A percentile compares a stretch with the other conserved stretches of the same genome.
phyloP scores from a whole-genome alignment of 2,888 invertebrate species.

The Plagiodera versicolora region DNA sequence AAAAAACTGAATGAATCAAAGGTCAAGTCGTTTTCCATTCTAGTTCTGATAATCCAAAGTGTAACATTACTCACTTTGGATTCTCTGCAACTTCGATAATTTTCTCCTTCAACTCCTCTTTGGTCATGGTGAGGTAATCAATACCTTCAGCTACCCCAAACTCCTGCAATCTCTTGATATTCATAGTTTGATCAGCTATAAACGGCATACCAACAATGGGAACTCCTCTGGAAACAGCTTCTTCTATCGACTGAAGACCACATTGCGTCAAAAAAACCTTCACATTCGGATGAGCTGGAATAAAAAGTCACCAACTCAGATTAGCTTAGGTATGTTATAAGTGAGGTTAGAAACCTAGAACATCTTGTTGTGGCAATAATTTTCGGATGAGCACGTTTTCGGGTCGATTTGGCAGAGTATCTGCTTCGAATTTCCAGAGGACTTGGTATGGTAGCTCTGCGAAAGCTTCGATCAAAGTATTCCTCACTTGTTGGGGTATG shows the following conservation, averaged over 20 bases:
- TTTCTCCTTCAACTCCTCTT: constrained; percentile 36
- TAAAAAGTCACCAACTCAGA: not conserved
- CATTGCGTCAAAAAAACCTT: constrained; percentile 44
- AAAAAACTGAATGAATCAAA: too few species aligned
- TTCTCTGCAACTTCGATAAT: constrained; percentile 41
- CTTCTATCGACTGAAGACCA: constrained; percentile 44
- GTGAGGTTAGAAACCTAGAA: constrained; percentile 48
- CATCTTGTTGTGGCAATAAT: constrained; percentile 57
- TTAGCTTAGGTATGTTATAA: not conserved
- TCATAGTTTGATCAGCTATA: constrained; percentile 43
- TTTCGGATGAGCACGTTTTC: constrained; percentile 51
- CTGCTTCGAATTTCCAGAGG: constrained; percentile 55
- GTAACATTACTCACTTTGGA: constrained; percentile 38
- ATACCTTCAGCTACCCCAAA: constrained; percentile 35
- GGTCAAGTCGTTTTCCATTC: too few species aligned
- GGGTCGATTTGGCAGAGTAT: constrained; percentile 47
- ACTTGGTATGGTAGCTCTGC: constrained; percentile 51
- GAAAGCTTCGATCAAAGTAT: constrained; percentile 49
- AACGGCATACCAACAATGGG: constrained; percentile 45
- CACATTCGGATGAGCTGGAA: constrained; percentile 43
- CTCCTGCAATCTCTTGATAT: constrained; percentile 35
- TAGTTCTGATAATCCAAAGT: too few species aligned
- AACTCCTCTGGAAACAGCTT: constrained; percentile 39
- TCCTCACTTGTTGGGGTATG: constrained; percentile 44
- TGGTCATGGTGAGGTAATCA: constrained; percentile 38